Conservation (phyloP, 2,113 vertebrate species). For the Tragelaphus imberbis region DNA sequence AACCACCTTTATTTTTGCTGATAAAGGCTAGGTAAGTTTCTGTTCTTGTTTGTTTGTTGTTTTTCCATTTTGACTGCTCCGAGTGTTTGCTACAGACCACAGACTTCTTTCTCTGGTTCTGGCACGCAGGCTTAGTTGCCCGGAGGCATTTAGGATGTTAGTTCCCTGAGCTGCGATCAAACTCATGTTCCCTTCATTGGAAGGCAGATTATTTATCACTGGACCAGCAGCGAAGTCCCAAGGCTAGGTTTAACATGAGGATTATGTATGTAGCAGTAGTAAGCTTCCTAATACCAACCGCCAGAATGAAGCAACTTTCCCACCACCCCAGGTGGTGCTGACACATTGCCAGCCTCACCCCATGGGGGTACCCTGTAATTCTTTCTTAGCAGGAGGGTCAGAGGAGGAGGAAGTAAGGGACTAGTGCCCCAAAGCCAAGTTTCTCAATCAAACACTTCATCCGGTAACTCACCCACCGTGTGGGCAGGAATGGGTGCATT, state of each 20-base stretch:
- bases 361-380: background rate
- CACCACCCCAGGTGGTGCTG: too few species aligned
- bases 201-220: background rate
- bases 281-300: background rate
- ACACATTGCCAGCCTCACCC: background rate
- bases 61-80: background rate
- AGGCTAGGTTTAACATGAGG: background rate
- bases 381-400: background rate
- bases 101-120: background rate
- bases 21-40: background rate
- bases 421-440: background rate
- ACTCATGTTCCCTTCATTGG: background rate
- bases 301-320: background rate
- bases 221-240: background rate
- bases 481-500: background rate
- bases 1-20: background rate
- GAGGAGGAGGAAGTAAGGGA: background rate
- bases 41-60: background rate
- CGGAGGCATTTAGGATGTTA: background rate
- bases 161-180: background rate
- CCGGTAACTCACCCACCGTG: background rate
- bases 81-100: background rate
- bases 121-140: background rate
- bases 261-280: background rate
- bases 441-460: background rate